Evolutionary conservation across 2,113 vertebrate species (phyloP).

Genomic region (Brevimyrus niger): DNA sequence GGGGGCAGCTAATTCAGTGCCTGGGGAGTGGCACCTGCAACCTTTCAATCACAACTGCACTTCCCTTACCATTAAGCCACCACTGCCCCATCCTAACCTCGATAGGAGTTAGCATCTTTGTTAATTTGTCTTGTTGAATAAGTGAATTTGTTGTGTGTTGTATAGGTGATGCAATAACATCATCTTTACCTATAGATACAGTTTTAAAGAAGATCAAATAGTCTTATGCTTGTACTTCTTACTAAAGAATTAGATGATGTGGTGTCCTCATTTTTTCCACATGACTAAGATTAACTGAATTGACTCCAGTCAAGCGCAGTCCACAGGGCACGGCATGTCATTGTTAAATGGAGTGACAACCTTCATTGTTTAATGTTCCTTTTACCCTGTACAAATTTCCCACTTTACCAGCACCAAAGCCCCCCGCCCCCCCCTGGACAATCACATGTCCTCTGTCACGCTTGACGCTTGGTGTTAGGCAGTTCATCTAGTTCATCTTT

Average conservation of each 20-base stretch:
- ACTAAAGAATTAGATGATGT: not conserved
- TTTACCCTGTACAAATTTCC: not conserved
- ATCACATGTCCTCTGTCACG: not conserved
- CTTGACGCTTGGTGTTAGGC: not conserved
- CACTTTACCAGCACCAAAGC: not conserved
- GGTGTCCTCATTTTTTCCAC: not conserved
- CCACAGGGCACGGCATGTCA: not conserved
- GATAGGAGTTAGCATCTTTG: not conserved
- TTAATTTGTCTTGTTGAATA: not conserved
- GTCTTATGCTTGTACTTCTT: not conserved
- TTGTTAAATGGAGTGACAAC: not conserved
- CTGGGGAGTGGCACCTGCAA: no score
- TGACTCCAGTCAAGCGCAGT: not conserved
- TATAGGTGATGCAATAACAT: not conserved
- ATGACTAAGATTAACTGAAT: not conserved
- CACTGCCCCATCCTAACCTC: no score
- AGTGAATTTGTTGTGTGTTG: not conserved
- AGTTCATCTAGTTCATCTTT: not conserved
- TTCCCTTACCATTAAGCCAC: no score
- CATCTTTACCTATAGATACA: not conserved
- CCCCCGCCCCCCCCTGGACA: not conserved
- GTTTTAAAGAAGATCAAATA: not conserved
- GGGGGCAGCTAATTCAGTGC: no score
- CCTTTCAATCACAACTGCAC: no score
- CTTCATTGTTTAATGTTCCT: not conserved